Evolutionary conservation across 2,888 invertebrate species (phyloP), one percentile per base, ranked within the genome.

Genomic region (Acleris cristana): DNA sequence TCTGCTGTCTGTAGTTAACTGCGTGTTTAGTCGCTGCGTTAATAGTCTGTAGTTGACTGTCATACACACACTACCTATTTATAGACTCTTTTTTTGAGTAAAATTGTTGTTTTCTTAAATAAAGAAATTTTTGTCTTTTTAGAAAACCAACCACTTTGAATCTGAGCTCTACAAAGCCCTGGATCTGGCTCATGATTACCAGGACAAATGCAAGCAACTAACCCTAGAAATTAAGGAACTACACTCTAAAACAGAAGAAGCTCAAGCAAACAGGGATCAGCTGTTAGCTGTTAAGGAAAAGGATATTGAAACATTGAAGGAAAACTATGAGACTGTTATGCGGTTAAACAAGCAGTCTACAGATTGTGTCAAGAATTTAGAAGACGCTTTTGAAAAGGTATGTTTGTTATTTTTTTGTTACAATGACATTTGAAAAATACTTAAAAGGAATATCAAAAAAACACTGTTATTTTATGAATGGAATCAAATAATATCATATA

Each of bases 81-180:
- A 26, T 26, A 26, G 26, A 26, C 26, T 26, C 6, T 26, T 26
- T 23, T 23, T 23, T 23, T 23, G 21, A 23, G 23, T 23, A 2
- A 23, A 21, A 23, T 23, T 23, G 2, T 26, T 26, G 26, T 26
- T 6, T 26, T 26, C 5, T 26, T 26, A 6, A 8, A 8, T 30
- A 34, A 34, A 34, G 2, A 7, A 26, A 34, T 10, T 0, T n/a
- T 48, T 48, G 18, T 12, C 45, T 19, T 57, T 48, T 40, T 79
- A 91, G 85, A 94, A 93, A 90, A 87, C 93, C 0, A 93, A 93
- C 70, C 93, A 94, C 51, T 94, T 95, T 73, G 96, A 97, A 86
- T 92, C 94, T 7, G 97, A 97, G 87, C 86, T 96, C 1, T 94
- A 96, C 40, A 96, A 96, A 87, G 95, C 96, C 0, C 83, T 96